Evolutionary conservation across 2,888 invertebrate genomes (phyloP).

Genomic region (Cerastoderma edule): DNA sequence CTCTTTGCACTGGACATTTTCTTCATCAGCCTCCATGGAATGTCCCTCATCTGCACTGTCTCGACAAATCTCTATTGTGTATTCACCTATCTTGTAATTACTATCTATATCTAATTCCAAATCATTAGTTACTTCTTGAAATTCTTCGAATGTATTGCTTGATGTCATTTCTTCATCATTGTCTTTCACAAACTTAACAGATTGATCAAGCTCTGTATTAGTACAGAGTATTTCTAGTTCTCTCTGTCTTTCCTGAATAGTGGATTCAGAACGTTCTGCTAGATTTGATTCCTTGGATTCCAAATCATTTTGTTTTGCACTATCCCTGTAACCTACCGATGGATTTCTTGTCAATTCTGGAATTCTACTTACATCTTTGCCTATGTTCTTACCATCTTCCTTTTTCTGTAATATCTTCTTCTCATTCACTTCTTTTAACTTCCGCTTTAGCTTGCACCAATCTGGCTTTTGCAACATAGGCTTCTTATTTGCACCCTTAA

Average conservation of each 20-base stretch:
- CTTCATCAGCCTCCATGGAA: no score
- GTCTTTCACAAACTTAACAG: neutral
- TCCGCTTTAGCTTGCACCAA: slow-evolving; percentile 39
- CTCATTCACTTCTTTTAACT: slow-evolving; percentile 38
- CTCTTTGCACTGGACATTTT: no score
- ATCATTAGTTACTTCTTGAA: slow-evolving; percentile 13
- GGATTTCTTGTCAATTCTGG: neutral
- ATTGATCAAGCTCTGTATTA: neutral
- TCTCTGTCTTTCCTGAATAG: slow-evolving; percentile 20
- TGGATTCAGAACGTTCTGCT: neutral
- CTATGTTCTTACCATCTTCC: slow-evolving; percentile 10
- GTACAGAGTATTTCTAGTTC: slow-evolving; percentile 17
- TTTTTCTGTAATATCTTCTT: slow-evolving; percentile 28
- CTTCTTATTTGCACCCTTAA: slow-evolving; percentile 21
- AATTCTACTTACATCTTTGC: slow-evolving; percentile 23
- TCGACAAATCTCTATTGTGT: slow-evolving; percentile 42
- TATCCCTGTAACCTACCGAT: neutral
- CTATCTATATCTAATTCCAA: slow-evolving; percentile 14
- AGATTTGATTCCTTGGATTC: slow-evolving; percentile 5
- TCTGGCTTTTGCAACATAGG: slow-evolving; percentile 35
- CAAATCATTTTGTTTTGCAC: neutral
- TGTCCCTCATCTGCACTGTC: slow-evolving; percentile 27
- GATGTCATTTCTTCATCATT: neutral
- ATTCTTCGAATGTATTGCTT: neutral
- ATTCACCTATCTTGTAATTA: slow-evolving; percentile 33